These are phyloP conservation scores for Pomatorhinus ruficollis DNA, from an alignment of 2,113 vertebrate species.

Conservation along the genomic window DNA sequence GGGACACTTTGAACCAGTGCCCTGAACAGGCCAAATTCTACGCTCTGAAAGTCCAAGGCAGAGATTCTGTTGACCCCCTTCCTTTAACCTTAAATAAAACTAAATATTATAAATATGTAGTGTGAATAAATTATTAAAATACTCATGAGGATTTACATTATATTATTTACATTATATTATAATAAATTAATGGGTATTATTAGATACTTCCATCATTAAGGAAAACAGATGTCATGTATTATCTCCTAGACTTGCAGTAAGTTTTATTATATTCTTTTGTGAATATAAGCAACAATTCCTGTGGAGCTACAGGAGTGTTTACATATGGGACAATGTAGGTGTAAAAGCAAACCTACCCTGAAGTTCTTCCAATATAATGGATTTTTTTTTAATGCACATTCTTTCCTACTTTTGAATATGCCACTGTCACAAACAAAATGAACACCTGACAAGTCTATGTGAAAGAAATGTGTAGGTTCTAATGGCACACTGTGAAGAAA, in stretches of 20 bases:
- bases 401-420: neutral
- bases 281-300: neutral
- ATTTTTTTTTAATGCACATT: neutral
- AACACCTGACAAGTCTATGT: neutral
- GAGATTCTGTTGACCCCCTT: neutral
- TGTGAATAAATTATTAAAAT: neutral
- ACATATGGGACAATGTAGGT: neutral
- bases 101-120: neutral
- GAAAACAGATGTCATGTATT: neutral
- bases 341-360: neutral
- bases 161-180: neutral
- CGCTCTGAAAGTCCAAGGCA: neutral
- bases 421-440: neutral
- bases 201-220: neutral
- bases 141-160: neutral
- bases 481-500: neutral
- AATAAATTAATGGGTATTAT: neutral
- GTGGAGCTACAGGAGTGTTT: neutral
- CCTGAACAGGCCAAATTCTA: neutral
- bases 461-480: neutral
- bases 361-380: neutral
- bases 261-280: neutral
- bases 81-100: neutral
- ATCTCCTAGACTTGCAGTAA: neutral
- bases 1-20: neutral